Evolutionary conservation across 2,797 vertebrate genomes (phyloP).

Genomic region (Chelonia mydas): DNA sequence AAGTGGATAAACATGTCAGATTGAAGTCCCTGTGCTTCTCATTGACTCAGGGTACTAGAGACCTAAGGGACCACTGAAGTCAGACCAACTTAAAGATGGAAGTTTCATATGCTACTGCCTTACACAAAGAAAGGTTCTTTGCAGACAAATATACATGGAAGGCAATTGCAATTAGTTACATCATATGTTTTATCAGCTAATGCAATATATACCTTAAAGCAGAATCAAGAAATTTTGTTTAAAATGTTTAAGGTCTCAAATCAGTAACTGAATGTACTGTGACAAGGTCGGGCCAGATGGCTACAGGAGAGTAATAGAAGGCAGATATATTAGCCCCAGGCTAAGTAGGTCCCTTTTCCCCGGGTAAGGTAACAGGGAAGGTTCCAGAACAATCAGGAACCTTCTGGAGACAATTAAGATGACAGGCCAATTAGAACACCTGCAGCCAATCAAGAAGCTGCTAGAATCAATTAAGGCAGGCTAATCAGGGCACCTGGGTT

Average conservation of each 20-base stretch:
- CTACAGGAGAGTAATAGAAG: no score
- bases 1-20: background rate
- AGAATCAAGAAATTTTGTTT: background rate
- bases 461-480: no score
- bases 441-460: no score
- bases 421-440: no score
- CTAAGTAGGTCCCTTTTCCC: no score
- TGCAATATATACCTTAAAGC: background rate
- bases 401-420: no score
- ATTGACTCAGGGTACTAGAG: background rate
- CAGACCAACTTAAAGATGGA: background rate
- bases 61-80: background rate
- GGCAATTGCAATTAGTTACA: background rate
- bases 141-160: background rate
- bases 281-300: no score
- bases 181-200: background rate
- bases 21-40: background rate
- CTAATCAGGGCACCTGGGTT: no score
- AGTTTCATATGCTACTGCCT: background rate
- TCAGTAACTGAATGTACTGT: background rate
- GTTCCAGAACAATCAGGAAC: no score
- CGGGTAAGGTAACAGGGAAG: no score
- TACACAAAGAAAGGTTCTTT: background rate
- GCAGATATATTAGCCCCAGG: no score
- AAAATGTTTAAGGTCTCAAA: background rate